Evolutionary conservation across 2,797 vertebrate genomes (phyloP), one percentile per base, ranked within the genome.

Genomic region (Nasua narica): DNA sequence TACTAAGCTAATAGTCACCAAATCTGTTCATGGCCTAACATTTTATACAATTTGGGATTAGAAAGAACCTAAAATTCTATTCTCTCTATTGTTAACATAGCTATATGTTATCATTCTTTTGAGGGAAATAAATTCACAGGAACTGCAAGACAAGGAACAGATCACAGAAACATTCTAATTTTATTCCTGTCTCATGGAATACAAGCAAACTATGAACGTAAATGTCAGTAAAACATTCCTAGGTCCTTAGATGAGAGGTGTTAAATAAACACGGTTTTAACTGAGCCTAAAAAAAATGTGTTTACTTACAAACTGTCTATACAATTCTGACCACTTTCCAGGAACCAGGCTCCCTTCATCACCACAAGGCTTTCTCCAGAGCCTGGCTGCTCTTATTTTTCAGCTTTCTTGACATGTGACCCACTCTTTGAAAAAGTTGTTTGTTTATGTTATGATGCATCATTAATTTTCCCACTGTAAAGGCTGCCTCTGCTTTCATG

Each of bases 381-480:
- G 62, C 56, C 27, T 87, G 93, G 43, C 76, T 3, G 50, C 4
- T 91, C 86, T 87, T 87, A 91, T 70, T 91, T 87, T 65, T 54
- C 91, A 50, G 86, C 43, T 79, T 58, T 81, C 93, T 37, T 0
- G 2, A 76, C 95, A 82, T 27, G 91, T 78, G 94, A 93, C 79
- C 90, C 6, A 12, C 25, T 60, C 82, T 77, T 72, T 46, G 52
- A 78, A 90, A 89, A 91, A 69, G 72, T 21, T 88, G 78, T 97
- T 97, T 96, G 93, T 97, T 97, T 97, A 87, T 76, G 78, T 87
- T 78, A 79, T 1, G 83, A 81, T 54, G 40, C 54, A n/a, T 85
- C 89, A 52, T 84, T 94, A 46, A 0, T 86, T 96, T 97, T 96
- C 96, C 91, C 93, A 90, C 91, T 88, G 90, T 48, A 91, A 79